These are phyloP conservation scores for Pseudococcus longispinus DNA, from an alignment of 2,888 invertebrate genomes.

Conservation along the genomic window DNA sequence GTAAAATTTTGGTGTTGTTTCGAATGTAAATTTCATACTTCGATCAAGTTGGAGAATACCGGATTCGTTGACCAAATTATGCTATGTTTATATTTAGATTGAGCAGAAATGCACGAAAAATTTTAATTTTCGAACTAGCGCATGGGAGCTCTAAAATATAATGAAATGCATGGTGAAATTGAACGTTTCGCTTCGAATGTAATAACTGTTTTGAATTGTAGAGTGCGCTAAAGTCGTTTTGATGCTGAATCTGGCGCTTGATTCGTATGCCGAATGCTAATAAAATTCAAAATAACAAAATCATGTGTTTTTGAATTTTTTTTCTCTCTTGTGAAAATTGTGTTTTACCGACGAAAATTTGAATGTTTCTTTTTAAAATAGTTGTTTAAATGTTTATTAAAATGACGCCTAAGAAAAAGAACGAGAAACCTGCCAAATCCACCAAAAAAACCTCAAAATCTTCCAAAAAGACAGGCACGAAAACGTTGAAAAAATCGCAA, in stretches of 20 bases:
- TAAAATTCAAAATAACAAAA: neutral
- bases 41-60: neutral
- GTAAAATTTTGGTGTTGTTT: neutral
- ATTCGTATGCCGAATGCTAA: neutral
- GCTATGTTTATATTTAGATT: conserved; percentile 21
- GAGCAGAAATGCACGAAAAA: neutral
- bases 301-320: neutral
- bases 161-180: neutral
- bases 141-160: neutral
- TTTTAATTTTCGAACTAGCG: neutral
- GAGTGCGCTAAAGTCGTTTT: neutral
- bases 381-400: neutral
- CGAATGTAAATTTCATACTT: conserved; percentile 24
- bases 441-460: neutral
- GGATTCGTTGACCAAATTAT: neutral
- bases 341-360: neutral
- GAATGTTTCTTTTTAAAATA: too few relatives aligned
- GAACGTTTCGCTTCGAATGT: neutral
- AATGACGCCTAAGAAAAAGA: neutral
- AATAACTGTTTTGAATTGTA: neutral
- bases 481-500: too few relatives aligned
- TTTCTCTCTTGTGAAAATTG: neutral
- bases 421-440: neutral
- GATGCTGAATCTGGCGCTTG: neutral
- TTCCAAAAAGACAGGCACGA: neutral